phyloP scores from a whole-genome alignment of 2,797 vertebrate species.

The Acanthurus tractus region DNA sequence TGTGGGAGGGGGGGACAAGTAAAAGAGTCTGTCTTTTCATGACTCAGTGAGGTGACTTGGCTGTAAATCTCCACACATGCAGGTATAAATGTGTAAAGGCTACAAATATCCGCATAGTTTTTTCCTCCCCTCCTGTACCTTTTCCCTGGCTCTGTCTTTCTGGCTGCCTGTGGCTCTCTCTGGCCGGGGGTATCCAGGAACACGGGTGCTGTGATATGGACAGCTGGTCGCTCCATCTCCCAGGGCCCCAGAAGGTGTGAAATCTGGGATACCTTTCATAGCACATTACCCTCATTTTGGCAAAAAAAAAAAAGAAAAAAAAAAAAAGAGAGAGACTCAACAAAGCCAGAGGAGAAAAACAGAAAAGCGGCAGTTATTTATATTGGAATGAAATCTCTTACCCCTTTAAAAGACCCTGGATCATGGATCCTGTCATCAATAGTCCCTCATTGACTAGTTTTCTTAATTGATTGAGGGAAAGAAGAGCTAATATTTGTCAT shows the following conservation, averaged over 20 bases:
- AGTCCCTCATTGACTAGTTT: constrained; percentile 70
- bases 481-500: constrained; percentile 80
- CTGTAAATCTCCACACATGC: constrained; percentile 14
- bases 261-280: constrained; percentile 87
- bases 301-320: constrained; percentile 63
- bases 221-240: constrained; percentile 86
- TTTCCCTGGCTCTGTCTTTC: constrained; percentile 46
- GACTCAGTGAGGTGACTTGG: constrained; percentile 30
- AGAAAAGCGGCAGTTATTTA: constrained; percentile 73
- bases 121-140: constrained; percentile 1
- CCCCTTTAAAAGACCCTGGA: constrained; percentile 53
- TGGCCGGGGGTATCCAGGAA: constrained; percentile 82
- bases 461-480: constrained; percentile 74
- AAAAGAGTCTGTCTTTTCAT: constrained; percentile 37
- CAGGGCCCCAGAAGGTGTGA: constrained; percentile 84
- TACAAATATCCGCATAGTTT: constrained; percentile 16
- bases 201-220: constrained; percentile 86
- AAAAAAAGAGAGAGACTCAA: constrained; percentile 42
- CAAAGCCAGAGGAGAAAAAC: constrained; percentile 70
- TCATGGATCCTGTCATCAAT: constrained; percentile 59
- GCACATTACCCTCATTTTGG: constrained; percentile 86
- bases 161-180: constrained; percentile 73
- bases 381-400: constrained; percentile 55
- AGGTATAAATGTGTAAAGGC: neutral
- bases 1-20: constrained; percentile 4